Base-by-base conservation (phyloP, 2,888 invertebrate genomes). In the Tenthredo notha region DNA sequence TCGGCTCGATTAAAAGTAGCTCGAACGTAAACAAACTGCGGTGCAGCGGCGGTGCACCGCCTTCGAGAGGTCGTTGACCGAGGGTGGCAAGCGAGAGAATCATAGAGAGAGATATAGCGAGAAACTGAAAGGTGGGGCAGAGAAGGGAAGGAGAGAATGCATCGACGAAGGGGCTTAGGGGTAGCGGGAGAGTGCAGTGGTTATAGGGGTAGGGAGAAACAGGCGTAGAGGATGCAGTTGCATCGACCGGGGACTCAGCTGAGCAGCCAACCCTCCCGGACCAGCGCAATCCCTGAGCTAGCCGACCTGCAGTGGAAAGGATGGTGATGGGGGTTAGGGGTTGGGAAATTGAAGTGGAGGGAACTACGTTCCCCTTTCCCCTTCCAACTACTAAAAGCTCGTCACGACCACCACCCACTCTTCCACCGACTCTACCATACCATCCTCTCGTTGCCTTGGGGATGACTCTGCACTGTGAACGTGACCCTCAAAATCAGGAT, bases 401-500 rank as follows among this genome's bases (percentile, higher is more conserved):
- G 87, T 85, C 87, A 87, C 88, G 87, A 86, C 86, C 86, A 78
- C 83, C 67, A 67, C 67, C 83, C 43, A 18, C 83, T n/a, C 29
- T 89, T 88, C 87, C 88, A 89, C 88, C 88, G 87, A 15, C 43
- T 29, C 6, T 43, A 43, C 40, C 83, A 37, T 47, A 67, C 47
- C 83, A 80, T 61, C 58, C 61, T 50, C 80, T 54, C 80, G 83
- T 83, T 70, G 83, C 83, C 67, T 70, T 67, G 89, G 89, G 89
- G 91, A 92, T 91, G 90, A 70, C 70, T 80, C 91, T 90, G 92
- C 90, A 90, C 90, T 91, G 90, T 93, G 93, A 93, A 93, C 93
- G 93, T 93, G 93, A 93, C 93, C 93, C 93, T 93, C 93, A 93
- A 93, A 93, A 92, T 91, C 90, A 87, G 89, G 88, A 88, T 90